A percentile compares a stretch with the other conserved stretches of the same genome.
Evolutionary conservation across 2,113 vertebrate genomes (phyloP).

Genomic region (Poicephalus meyeri): DNA sequence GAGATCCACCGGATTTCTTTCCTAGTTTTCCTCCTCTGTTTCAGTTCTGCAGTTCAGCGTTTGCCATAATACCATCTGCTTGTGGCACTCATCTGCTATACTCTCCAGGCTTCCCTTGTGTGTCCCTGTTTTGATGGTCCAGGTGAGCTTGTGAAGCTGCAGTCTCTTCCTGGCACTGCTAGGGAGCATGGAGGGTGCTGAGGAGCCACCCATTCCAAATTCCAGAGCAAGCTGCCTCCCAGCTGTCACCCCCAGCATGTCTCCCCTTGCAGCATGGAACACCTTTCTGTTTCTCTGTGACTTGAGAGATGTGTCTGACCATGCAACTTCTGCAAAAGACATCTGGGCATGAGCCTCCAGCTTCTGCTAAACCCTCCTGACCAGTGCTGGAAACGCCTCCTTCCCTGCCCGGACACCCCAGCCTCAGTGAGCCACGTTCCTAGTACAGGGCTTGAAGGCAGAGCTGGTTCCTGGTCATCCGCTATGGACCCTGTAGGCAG

Average conservation of each 20-base stretch:
- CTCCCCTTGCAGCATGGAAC: background rate
- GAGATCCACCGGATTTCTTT: background rate
- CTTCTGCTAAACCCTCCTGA: background rate
- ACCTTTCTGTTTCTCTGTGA: background rate
- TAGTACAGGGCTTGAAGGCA: background rate
- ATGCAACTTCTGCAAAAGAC: background rate
- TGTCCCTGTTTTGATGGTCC: background rate
- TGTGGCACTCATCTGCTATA: background rate
- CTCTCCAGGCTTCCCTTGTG: background rate
- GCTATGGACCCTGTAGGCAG: background rate
- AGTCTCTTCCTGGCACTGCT: background rate
- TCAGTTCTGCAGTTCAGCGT: background rate
- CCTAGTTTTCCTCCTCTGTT: background rate
- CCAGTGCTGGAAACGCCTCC: background rate
- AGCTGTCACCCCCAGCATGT: background rate
- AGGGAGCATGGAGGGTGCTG: fast-evolving
- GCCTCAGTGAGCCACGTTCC: background rate
- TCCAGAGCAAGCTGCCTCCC: background rate
- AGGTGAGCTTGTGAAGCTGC: background rate
- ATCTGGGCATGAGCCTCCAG: background rate
- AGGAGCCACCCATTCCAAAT: background rate
- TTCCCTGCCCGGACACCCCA: background rate
- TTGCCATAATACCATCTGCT: background rate
- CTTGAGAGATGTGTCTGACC: background rate
- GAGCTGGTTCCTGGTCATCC: background rate